Base-by-base conservation (phyloP, 2,888 invertebrate species). In the Syrphus vitripennis region DNA sequence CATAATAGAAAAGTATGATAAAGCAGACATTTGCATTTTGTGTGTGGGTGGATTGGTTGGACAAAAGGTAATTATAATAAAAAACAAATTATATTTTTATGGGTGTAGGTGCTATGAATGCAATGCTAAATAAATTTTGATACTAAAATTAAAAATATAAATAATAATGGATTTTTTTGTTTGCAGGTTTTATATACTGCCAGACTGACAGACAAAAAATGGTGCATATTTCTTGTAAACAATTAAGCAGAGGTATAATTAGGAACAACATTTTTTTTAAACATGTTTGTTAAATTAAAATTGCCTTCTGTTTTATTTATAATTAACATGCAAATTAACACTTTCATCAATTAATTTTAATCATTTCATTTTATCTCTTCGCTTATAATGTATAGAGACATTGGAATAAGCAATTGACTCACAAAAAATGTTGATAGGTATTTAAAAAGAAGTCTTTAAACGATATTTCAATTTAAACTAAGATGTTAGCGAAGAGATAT, bases 331-430 rank as follows among this genome's bases (percentile, higher is more conserved):
- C 69, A 34, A 53, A 53, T 34, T 53, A 53, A 53, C 48, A 53
- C 31, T 69, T 53, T 34, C 34, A 69, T 69, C 53, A 69, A 69
- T 65, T 65, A 45, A 45, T 65, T 45, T 45, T 45, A 65, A 65
- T 65, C 19, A 21, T 42, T 45, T 31, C 12, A 19, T 45, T 45
- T 29, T 37, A 37, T 14, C 21, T 12, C 29, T 63, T 19, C 24
- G 45, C n/a, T n/a, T n/a, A n/a, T n/a, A n/a, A n/a, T n/a, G n/a
- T n/a, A n/a, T 16, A 3, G 1, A 65, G 45, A 45, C n/a, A 65
- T 19, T 45, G 29, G 65, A 65, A 65, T 65, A 31, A 45, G 42
- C 31, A 45, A 63, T 63, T 63, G 42, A 63, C 26, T 57, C 12
- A 12, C 3, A 21, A 21, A 37, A n/a, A 48, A 12, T n/a, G n/a